Evolutionary conservation across 2,113 vertebrate species (phyloP).

Genomic region (Hucho hucho): DNA sequence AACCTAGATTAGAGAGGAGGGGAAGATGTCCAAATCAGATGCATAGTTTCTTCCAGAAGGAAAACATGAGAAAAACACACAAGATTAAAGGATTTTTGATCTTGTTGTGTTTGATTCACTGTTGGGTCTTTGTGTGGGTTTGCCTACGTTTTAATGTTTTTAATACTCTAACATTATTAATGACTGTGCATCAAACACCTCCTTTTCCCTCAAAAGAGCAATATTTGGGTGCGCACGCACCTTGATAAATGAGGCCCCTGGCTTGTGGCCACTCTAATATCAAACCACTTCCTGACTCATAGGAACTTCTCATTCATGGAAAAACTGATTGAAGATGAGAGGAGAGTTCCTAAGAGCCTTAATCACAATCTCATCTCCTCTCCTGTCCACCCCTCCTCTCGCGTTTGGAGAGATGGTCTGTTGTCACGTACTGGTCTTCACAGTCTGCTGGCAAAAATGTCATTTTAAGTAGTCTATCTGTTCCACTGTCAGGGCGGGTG

Average conservation of each 20-base stretch:
- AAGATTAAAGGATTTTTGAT: slow-evolving; percentile 52
- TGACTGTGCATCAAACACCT: too few species aligned
- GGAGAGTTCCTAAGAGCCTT: slow-evolving; percentile 23
- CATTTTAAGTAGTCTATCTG: slow-evolving; percentile 32
- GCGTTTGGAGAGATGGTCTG: slow-evolving; percentile 40
- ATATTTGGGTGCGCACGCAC: too few species aligned
- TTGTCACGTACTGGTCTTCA: slow-evolving; percentile 70
- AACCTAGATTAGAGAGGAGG: slow-evolving; percentile 60
- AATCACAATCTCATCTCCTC: slow-evolving; percentile 54
- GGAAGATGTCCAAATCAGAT: slow-evolving; percentile 63
- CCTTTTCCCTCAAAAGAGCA: too few species aligned
- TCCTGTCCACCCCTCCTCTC: slow-evolving; percentile 2
- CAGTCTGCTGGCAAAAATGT: slow-evolving; percentile 73
- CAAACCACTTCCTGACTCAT: neutral
- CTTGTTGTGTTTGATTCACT: neutral
- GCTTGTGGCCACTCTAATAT: too few species aligned
- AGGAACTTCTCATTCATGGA: slow-evolving; percentile 55
- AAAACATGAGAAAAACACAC: slow-evolving; percentile 49
- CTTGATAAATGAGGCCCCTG: too few species aligned
- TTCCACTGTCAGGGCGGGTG: slow-evolving; percentile 58
- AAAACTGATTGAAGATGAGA: slow-evolving; percentile 57
- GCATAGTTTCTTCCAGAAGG: slow-evolving; percentile 55
- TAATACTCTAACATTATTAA: too few species aligned
- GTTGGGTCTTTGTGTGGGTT: neutral
- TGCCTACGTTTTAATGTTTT: neutral